These are phyloP conservation scores for Cisticola juncidis DNA, from an alignment of 2,113 vertebrate species.

Conservation along the genomic window DNA sequence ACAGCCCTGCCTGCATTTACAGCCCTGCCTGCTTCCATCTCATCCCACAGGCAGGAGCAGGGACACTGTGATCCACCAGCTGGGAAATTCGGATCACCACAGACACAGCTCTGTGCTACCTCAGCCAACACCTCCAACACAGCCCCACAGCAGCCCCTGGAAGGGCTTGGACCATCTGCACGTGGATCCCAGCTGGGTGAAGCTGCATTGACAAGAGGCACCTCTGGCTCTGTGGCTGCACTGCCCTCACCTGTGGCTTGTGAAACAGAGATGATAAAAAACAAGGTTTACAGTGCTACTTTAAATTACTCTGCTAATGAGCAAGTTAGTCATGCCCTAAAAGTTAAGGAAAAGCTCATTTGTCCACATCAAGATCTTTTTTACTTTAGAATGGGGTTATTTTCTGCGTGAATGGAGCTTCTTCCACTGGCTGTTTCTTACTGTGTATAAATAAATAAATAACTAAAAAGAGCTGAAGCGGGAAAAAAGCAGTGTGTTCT, in stretches of 20 bases:
- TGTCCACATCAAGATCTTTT: background rate
- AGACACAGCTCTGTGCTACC: background rate
- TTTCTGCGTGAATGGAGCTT: background rate
- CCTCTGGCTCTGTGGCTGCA: background rate
- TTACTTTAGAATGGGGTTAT: background rate
- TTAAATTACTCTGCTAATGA: background rate
- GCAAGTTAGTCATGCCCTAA: background rate
- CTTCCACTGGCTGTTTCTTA: background rate
- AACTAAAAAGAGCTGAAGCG: background rate
- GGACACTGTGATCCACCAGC: background rate
- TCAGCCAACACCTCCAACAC: too few relatives aligned
- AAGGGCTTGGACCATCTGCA: background rate
- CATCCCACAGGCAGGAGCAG: accelerated
- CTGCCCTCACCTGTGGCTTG: background rate
- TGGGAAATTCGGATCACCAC: accelerated
- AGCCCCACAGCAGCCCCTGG: accelerated
- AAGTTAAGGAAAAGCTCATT: background rate
- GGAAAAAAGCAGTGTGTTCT: background rate
- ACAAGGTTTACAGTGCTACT: background rate
- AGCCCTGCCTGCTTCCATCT: background rate
- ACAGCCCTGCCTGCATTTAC: too few relatives aligned
- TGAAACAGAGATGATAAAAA: background rate
- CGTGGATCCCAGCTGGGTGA: background rate
- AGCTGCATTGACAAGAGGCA: background rate
- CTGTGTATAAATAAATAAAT: background rate